Base-by-base conservation (phyloP, 1,140 invertebrate genomes). In the Philotrypesis tridentata region DNA sequence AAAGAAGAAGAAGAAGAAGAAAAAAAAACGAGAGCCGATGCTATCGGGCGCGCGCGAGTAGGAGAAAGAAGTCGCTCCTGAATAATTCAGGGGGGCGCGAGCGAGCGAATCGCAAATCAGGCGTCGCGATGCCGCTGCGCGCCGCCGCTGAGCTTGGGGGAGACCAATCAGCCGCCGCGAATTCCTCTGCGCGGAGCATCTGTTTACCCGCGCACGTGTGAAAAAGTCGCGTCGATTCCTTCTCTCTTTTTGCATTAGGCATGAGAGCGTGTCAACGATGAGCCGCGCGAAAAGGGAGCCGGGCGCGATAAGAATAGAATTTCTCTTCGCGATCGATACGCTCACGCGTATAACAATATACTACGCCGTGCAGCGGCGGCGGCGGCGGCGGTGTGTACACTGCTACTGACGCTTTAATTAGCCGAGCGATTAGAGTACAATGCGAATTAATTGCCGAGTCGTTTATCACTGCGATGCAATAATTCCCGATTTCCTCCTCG, bases 241-340 rank as follows among this genome's bases (percentile, higher is more conserved):
- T 67, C 25, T 72, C 61, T 73, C 60, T 81, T 71, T 79, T 61
- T 85, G 82, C 80, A 83, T 83, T 82, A 85, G 68, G 72, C 74
- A 82, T 83, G 82, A 83, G 82, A 73, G 78, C 31, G 76, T 82
- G 61, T n/a, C n/a, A 83, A 85, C 80, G 79, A 82, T 82, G 67
- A 78, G 27, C 61, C 7, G 48, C 17, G 3, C 17, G 43, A n/a
- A n/a, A n/a, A n/a, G n/a, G n/a, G n/a, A n/a, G n/a, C n/a, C n/a
- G n/a, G n/a, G n/a, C n/a, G n/a, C n/a, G n/a, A n/a, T n/a, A n/a
- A n/a, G n/a, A n/a, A n/a, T n/a, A n/a, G n/a, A n/a, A n/a, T n/a
- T n/a, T n/a, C n/a, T n/a, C n/a, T n/a, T n/a, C n/a, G n/a, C n/a
- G n/a, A n/a, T n/a, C n/a, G n/a, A n/a, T n/a, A n/a, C n/a, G n/a